phyloP scores from a whole-genome alignment of 2,113 vertebrate genomes.

The Aptenodytes patagonicus region DNA sequence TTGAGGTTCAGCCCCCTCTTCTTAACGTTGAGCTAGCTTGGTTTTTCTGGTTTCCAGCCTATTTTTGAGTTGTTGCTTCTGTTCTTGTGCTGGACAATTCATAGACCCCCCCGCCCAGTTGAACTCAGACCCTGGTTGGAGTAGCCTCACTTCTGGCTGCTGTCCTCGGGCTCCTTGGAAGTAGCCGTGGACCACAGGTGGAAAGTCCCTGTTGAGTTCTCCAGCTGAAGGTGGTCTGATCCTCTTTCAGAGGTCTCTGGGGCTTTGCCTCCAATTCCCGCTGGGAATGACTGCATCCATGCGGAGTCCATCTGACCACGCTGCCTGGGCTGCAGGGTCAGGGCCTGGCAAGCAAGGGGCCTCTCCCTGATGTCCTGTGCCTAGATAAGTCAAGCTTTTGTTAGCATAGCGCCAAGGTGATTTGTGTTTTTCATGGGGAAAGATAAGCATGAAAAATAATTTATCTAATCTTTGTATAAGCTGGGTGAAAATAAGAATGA shows the following conservation, averaged over 20 bases:
- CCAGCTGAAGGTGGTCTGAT: background rate
- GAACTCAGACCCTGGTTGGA: accelerated
- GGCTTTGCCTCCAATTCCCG: background rate
- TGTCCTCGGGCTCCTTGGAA: background rate
- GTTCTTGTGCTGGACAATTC: background rate
- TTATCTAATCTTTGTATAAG: background rate
- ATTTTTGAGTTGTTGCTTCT: background rate
- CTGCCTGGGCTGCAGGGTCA: background rate
- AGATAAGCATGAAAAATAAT: background rate
- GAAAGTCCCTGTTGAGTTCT: background rate
- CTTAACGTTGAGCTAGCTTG: background rate
- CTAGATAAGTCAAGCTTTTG: background rate
- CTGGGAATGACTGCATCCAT: background rate
- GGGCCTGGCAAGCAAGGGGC: background rate
- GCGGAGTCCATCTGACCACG: accelerated
- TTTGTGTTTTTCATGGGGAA: background rate
- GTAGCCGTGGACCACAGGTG: background rate
- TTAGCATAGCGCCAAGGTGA: background rate
- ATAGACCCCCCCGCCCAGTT: background rate
- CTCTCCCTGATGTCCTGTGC: background rate
- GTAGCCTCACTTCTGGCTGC: background rate
- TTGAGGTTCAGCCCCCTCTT: background rate
- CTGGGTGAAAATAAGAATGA: background rate
- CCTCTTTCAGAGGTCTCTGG: background rate
- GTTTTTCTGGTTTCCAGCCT: background rate